These are phyloP conservation scores for Ypsolopha sequella DNA, from an alignment of 2,888 invertebrate species.

Conservation along the genomic window DNA sequence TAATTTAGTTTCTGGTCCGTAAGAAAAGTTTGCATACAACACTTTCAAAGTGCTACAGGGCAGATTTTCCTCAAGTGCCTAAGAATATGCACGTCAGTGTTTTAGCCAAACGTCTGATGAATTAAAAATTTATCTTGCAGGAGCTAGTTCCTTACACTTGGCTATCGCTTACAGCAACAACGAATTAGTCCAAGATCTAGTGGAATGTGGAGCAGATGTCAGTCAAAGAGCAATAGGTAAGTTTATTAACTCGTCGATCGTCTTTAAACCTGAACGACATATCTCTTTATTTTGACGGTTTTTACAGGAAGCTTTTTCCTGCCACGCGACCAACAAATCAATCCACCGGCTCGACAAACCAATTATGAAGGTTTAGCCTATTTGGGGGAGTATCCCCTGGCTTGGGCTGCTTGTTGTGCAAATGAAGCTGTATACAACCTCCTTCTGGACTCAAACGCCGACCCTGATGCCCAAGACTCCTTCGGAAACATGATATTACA, in stretches of 20 bases:
- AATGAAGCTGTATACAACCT: conserved; percentile 98
- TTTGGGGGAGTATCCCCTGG: conserved; percentile 95
- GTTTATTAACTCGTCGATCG: neutral
- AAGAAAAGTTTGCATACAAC: neutral
- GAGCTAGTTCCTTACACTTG: conserved; percentile 93
- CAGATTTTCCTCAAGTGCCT: neutral
- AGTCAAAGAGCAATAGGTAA: conserved; percentile 92
- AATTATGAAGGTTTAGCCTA: conserved; percentile 98
- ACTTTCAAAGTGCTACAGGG: neutral
- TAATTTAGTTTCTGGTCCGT: neutral
- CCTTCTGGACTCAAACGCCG: conserved; percentile 90
- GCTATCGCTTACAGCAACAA: conserved; percentile 98
- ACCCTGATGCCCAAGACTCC: conserved; percentile 96
- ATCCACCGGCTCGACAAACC: conserved; percentile 82
- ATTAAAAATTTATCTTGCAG: conserved; percentile 39
- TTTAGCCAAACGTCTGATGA: conserved; percentile 1
- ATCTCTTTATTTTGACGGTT: neutral
- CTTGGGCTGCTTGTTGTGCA: conserved; percentile 98
- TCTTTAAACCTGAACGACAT: neutral
- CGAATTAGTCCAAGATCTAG: conserved; percentile 92
- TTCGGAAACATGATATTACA: conserved; percentile 99
- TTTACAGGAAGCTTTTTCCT: conserved; percentile 87
- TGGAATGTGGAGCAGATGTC: conserved; percentile 93
- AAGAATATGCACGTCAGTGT: neutral
- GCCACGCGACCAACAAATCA: conserved; percentile 92